phyloP scores from a whole-genome alignment of 2,113 vertebrate genomes.

The Xenopus tropicalis region UCB_Xtro_10.0 CM004451.2:24775001-24775500 shows the following conservation, averaged over 20 bases:
- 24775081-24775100: conserved; percentile 55
- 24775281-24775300: too few species aligned
- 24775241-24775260: too few species aligned
- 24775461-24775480: too few species aligned
- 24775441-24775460: background rate
- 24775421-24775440: background rate
- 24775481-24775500: too few species aligned
- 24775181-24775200: too few species aligned
- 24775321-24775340: too few species aligned
- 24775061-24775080: conserved; percentile 56
- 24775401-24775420: conserved; percentile 58
- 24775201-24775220: too few species aligned
- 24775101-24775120: conserved; percentile 52
- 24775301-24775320: too few species aligned
- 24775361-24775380: conserved; percentile 32
- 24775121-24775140: conserved; percentile 64
- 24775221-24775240: too few species aligned
- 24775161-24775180: conserved; percentile 48
- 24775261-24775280: too few species aligned
- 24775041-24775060: conserved; percentile 34
- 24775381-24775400: conserved; percentile 34
- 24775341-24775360: too few species aligned
- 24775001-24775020: conserved; percentile 63
- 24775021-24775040: conserved; percentile 50
- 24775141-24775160: conserved; percentile 61